phyloP scores from a whole-genome alignment of 1,140 invertebrate species.

The Eueides isabella region DNA sequence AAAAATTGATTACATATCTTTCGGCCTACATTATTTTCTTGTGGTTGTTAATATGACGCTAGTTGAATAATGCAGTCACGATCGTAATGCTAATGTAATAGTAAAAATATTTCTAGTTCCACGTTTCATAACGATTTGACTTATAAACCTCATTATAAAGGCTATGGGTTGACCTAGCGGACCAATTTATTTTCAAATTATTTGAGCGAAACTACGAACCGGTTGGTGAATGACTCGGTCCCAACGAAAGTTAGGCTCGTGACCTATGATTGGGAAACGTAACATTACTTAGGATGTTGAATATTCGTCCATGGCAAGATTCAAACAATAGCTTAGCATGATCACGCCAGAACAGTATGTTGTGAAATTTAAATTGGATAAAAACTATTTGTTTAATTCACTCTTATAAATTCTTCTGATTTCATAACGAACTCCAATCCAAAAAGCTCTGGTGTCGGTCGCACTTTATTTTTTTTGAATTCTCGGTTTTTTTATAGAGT shows the following conservation, averaged over 20 bases:
- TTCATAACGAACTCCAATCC: not conserved
- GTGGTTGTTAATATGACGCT: slow-evolving; percentile 31
- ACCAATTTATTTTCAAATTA: slow-evolving; percentile 73
- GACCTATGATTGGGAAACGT: slow-evolving; percentile 68
- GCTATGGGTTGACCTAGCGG: slow-evolving; percentile 52
- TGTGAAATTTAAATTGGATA: too few species aligned
- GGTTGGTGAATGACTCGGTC: slow-evolving; percentile 58
- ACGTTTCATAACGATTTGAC: slow-evolving; percentile 61
- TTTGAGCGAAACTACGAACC: slow-evolving; percentile 67
- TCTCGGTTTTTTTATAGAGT: too few species aligned
- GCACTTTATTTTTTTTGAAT: too few species aligned
- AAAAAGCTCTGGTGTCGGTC: not conserved
- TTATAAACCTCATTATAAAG: slow-evolving; percentile 63
- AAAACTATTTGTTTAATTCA: too few species aligned
- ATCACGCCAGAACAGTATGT: not conserved
- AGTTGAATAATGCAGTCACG: slow-evolving; percentile 36
- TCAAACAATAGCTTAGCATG: not conserved
- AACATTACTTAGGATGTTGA: slow-evolving; percentile 60
- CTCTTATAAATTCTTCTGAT: too few species aligned
- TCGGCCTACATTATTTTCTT: slow-evolving; percentile 16
- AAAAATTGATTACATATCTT: slow-evolving; percentile 16
- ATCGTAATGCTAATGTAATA: slow-evolving; percentile 31
- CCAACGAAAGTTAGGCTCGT: slow-evolving; percentile 66
- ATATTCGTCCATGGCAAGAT: slow-evolving; percentile 35
- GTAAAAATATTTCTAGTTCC: slow-evolving; percentile 39